phyloP scores from a whole-genome alignment of 2,888 invertebrate species.

The Eupithecia subfuscata region DNA sequence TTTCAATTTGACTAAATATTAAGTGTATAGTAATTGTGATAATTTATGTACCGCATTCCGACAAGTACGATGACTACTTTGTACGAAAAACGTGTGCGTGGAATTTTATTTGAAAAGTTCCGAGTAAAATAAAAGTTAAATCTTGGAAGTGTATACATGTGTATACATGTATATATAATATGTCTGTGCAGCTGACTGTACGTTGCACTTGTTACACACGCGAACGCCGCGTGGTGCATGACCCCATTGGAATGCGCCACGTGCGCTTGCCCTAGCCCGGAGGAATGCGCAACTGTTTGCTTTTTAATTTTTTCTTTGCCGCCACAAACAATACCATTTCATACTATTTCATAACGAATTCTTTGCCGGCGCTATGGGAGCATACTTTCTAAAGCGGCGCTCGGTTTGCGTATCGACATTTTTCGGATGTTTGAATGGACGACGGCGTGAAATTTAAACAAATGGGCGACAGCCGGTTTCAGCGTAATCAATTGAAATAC shows the following conservation, averaged over 20 bases:
- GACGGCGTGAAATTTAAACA: conserved; percentile 48
- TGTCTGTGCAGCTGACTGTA: too few species aligned
- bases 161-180: too few species aligned
- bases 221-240: conserved; percentile 74
- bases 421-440: conserved; percentile 42
- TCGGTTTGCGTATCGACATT: conserved; percentile 48
- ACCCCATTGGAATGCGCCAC: conserved; percentile 82
- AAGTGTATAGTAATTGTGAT: too few species aligned
- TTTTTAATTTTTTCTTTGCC: conserved; percentile 74
- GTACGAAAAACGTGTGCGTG: too few species aligned
- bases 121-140: too few species aligned
- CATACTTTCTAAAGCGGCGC: conserved; percentile 71
- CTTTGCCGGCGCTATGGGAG: conserved; percentile 60
- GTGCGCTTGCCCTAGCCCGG: conserved; percentile 70
- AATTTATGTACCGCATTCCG: too few species aligned
- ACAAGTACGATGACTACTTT: too few species aligned
- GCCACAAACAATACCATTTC: conserved; percentile 80
- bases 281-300: conserved; percentile 84
- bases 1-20: too few species aligned
- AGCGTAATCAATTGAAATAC: conserved; percentile 41
- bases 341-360: conserved; percentile 79
- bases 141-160: too few species aligned
- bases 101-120: too few species aligned
- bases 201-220: conserved; percentile 79
- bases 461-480: conserved; percentile 46